These are phyloP conservation scores for Matsumyia berberina DNA, from an alignment of 2,888 invertebrate species.

Conservation along the genomic window DNA sequence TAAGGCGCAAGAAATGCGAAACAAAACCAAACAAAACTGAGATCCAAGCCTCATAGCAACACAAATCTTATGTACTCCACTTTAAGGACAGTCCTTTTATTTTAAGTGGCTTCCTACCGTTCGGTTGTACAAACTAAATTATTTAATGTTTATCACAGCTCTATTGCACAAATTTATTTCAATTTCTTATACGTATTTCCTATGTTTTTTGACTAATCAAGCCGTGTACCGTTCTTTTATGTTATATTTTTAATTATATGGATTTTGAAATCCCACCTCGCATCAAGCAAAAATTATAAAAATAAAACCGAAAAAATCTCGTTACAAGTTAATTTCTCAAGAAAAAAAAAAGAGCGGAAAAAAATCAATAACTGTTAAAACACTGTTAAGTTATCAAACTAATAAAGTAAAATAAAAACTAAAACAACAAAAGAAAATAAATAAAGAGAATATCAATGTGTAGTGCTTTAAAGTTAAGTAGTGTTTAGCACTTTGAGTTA, in stretches of 20 bases:
- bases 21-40: too few species aligned
- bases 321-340: conserved; percentile 50
- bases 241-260: neutral
- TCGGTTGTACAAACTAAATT: too few species aligned
- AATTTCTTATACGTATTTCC: neutral
- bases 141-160: too few species aligned
- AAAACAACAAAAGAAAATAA: conserved; percentile 51
- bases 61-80: too few species aligned
- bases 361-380: conserved; percentile 65
- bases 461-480: conserved; percentile 74
- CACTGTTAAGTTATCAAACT: conserved; percentile 59
- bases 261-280: conserved; percentile 62
- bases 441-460: conserved; percentile 68
- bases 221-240: conserved; percentile 2
- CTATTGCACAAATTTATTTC: too few species aligned
- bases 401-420: conserved; percentile 26
- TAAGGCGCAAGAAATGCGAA: conserved; percentile 6
- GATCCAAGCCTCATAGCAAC: too few species aligned
- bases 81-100: too few species aligned
- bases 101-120: too few species aligned
- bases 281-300: conserved; percentile 41
- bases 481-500: conserved; percentile 75
- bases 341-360: conserved; percentile 22
- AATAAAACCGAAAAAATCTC: conserved; percentile 13
- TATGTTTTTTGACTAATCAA: neutral